Percentiles rank a stretch among this genome's conserved stretches.
phyloP scores from a whole-genome alignment of 2,888 invertebrate species.

The Pemphredon lugubris region DNA sequence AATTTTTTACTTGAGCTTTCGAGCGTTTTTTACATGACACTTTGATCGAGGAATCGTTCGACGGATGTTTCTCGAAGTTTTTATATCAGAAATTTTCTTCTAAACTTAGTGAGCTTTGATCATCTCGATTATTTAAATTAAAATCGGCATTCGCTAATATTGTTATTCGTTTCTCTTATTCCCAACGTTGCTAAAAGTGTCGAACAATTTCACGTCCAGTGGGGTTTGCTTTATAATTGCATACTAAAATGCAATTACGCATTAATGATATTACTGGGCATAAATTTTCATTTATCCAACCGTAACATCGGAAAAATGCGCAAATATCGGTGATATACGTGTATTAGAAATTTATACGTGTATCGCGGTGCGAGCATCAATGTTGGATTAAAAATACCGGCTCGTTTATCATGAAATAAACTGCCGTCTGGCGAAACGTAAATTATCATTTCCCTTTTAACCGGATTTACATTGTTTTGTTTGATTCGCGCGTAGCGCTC shows the following conservation, averaged over 20 bases:
- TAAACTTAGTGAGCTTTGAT: too few relatives aligned
- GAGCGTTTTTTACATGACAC: too few relatives aligned
- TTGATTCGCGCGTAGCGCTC: conserved; percentile 59
- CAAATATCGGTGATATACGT: background rate
- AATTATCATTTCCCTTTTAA: conserved; percentile 60
- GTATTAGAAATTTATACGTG: conserved; percentile 6
- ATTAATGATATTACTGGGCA: background rate
- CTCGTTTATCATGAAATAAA: conserved; percentile 28
- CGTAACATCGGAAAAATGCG: background rate
- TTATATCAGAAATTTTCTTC: too few relatives aligned
- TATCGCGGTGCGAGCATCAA: background rate
- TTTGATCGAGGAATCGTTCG: too few relatives aligned
- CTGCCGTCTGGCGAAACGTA: conserved; percentile 27
- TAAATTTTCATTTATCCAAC: background rate
- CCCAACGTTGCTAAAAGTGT: background rate
- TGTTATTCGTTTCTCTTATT: background rate
- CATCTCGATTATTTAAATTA: too few relatives aligned
- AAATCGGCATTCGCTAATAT: too few relatives aligned
- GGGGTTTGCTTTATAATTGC: background rate
- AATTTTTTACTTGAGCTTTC: too few relatives aligned
- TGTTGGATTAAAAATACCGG: conserved; percentile 21
- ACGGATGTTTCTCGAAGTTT: too few relatives aligned
- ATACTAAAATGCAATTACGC: background rate
- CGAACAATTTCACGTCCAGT: background rate
- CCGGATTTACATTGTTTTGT: conserved; percentile 59